Conservation (phyloP, 2,797 vertebrate species). For the Corythornis leucogaster region DNA sequence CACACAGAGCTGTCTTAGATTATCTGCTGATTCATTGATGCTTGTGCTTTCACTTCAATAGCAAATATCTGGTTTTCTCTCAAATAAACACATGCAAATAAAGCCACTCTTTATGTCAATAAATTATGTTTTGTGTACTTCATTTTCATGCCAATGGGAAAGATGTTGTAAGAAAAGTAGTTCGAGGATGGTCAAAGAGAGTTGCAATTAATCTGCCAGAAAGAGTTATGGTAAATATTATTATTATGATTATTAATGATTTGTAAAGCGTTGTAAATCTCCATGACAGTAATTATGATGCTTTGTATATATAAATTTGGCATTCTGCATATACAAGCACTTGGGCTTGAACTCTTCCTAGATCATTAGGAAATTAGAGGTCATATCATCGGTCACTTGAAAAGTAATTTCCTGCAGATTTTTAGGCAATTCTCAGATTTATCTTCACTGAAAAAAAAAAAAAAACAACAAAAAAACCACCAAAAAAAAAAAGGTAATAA, state of each 20-base stretch:
- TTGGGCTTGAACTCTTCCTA: constrained; percentile 66
- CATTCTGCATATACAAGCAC: constrained; percentile 68
- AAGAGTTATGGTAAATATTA: constrained; percentile 72
- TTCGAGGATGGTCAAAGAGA: constrained; percentile 35
- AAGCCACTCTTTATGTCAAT: constrained; percentile 33
- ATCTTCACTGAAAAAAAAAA: neutral
- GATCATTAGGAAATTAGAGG: constrained; percentile 68
- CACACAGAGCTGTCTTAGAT: neutral
- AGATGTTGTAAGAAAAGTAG: constrained; percentile 49
- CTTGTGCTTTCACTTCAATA: neutral
- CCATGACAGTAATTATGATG: constrained; percentile 68
- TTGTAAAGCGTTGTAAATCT: constrained; percentile 68
- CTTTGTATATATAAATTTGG: constrained; percentile 70
- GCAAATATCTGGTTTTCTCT: constrained; percentile 20
- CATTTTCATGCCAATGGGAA: constrained; percentile 45
- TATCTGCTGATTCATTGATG: constrained; percentile 15
- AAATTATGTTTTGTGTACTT: constrained; percentile 46
- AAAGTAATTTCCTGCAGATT: constrained; percentile 67
- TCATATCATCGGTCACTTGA: constrained; percentile 51
- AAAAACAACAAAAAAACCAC: neutral
- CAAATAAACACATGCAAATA: constrained; percentile 46
- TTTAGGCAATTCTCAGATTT: constrained; percentile 43
- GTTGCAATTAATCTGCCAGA: constrained; percentile 65
- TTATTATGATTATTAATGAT: constrained; percentile 73
- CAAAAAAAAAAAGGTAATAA: neutral